phyloP scores from a whole-genome alignment of 2,888 invertebrate species.

The Tuberolachnus salignus region DNA sequence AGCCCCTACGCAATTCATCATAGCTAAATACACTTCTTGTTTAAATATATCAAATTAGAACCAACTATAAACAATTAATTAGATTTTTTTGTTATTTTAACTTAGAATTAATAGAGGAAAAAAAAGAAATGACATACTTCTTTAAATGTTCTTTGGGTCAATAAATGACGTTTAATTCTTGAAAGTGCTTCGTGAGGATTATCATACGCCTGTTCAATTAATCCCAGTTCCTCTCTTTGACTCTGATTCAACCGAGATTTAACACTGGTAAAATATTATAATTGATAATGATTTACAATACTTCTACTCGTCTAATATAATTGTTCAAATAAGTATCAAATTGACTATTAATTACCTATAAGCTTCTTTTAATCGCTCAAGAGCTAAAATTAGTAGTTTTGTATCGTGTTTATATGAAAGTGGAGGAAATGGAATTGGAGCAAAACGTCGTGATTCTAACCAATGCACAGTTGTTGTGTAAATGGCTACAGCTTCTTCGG shows the following conservation, averaged over 20 bases:
- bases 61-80: too few species aligned
- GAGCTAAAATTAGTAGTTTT: constrained; percentile 92
- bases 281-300: neutral
- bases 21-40: constrained; percentile 24
- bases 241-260: constrained; percentile 98
- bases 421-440: constrained; percentile 99
- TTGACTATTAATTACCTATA: constrained; percentile 69
- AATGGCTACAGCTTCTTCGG: constrained; percentile 99
- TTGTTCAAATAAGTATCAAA: constrained; percentile 12
- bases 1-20: constrained; percentile 65
- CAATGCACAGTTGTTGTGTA: constrained; percentile 99
- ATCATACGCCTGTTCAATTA: constrained; percentile 99
- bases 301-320: neutral
- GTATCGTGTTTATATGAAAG: constrained; percentile 99
- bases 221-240: constrained; percentile 95
- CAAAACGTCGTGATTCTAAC: constrained; percentile 97
- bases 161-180: constrained; percentile 96
- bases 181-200: constrained; percentile 99
- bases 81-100: too few species aligned
- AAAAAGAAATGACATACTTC: constrained; percentile 70
- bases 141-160: constrained; percentile 98
- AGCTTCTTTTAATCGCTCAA: constrained; percentile 96
- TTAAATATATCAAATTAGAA: too few species aligned
- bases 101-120: neutral
- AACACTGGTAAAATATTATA: constrained; percentile 70